phyloP scores from a whole-genome alignment of 2,888 invertebrate species.

The Drosophila borborema region DNA sequence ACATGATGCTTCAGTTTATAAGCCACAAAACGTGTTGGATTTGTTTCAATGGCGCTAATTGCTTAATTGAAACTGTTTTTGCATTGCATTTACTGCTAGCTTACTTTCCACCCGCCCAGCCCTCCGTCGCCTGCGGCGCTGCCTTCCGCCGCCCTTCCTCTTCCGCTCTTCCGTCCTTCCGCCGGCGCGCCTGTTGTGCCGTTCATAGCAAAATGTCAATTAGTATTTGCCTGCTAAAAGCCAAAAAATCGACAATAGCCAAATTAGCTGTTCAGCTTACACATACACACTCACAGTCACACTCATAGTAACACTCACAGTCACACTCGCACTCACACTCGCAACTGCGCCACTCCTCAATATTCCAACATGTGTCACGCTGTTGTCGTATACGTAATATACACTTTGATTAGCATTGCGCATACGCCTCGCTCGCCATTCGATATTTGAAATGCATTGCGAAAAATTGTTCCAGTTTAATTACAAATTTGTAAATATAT shows the following conservation, averaged over 20 bases:
- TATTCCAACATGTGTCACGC: conserved; percentile 50
- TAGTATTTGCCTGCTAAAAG: conserved; percentile 78
- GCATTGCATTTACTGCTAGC: conserved; percentile 70
- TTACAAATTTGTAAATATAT: conserved; percentile 63
- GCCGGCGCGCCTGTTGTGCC: conserved; percentile 23
- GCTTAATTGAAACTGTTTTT: conserved; percentile 81
- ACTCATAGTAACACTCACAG: neutral
- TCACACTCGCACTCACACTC: neutral
- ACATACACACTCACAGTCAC: conserved; percentile 10
- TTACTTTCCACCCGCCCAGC: neutral
- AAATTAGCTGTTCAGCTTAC: conserved; percentile 62
- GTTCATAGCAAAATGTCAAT: conserved; percentile 77
- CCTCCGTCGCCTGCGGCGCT: neutral
- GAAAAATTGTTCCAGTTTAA: conserved; percentile 56
- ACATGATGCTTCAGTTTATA: conserved; percentile 76
- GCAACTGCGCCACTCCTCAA: conserved; percentile 5
- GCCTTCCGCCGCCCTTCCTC: neutral
- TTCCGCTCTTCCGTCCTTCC: neutral
- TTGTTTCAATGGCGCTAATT: conserved; percentile 81
- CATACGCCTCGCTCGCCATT: conserved; percentile 62
- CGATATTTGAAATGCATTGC: conserved; percentile 48
- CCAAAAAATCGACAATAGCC: conserved; percentile 70
- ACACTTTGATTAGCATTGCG: conserved; percentile 69
- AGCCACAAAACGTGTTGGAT: conserved; percentile 81
- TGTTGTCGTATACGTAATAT: conserved; percentile 72